Evolutionary conservation across 2,888 invertebrate species (phyloP), one percentile per base, ranked within the genome.

Genomic region (Rutpela maculata): DNA sequence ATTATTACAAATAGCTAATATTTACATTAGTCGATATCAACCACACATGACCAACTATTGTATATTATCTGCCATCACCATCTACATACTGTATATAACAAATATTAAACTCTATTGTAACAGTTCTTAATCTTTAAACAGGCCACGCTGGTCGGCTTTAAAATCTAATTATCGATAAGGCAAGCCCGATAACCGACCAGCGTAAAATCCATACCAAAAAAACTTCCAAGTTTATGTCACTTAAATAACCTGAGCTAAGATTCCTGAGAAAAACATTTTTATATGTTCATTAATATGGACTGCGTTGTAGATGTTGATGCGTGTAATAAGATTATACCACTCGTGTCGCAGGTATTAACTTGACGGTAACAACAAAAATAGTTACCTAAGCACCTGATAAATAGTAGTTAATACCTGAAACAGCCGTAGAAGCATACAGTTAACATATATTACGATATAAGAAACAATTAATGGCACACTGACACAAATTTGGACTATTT

Each of bases 391-490:
- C 81, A 81, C 81, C 81, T 78, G 78, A 63, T 50, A 71, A 59
- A 74, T 63, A 77, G 74, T 76, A 78, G 80, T 80, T 80, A 80
- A 79, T 78, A 80, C 78, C 80, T 75, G 74, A 75, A 79, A 78
- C 81, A 79, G 74, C 75, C 78, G 75, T 78, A 77, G 78, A 78
- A 79, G 78, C 74, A 74, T 78, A 73, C 66, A 74, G 67, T 63
- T 77, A 76, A 73, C 60, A 63, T 69, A 62, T 67, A 74, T 31
- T 73, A 67, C 65, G 71, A 59, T 73, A 75, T 77, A 77, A 69
- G 85, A 87, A 86, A 85, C 86, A 89, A 90, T 6, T 6, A 35
- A 35, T 90, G 90, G 90, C 90, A 90, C 90, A 90, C 90, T 88
- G 88, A 89, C 88, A 89, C 89, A 88, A 86, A 86, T 84, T 84